Conservation (phyloP, 2,113 vertebrate species). For the Oryzias melastigma region DNA sequence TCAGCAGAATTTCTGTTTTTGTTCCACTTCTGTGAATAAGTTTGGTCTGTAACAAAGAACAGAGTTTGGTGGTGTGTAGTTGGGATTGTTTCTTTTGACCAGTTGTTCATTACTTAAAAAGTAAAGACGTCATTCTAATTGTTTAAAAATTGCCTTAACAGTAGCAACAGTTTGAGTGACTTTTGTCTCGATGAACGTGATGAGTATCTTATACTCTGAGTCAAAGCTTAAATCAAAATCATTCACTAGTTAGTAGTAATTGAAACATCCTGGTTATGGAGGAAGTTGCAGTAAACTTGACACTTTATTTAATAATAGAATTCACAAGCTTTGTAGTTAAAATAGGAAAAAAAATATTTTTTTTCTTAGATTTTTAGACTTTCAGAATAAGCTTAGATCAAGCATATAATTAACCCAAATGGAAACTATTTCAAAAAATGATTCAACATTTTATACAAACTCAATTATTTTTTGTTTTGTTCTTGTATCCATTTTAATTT, state of each 20-base stretch:
- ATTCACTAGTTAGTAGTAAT: background rate
- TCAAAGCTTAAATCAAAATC: conserved; percentile 23
- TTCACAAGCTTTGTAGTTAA: too few relatives aligned
- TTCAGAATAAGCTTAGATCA: too few relatives aligned
- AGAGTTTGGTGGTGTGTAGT: conserved; percentile 28
- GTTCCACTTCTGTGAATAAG: conserved; percentile 47
- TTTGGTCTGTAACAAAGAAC: conserved; percentile 30
- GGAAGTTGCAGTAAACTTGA: background rate
- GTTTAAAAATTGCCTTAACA: conserved; percentile 1
- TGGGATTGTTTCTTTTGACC: conserved; percentile 14
- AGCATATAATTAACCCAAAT: too few relatives aligned
- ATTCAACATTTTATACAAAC: too few relatives aligned
- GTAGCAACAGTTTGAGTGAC: background rate
- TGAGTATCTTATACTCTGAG: conserved; percentile 1
- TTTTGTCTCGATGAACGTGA: conserved; percentile 26
- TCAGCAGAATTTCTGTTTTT: conserved; percentile 28
- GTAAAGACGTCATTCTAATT: too few relatives aligned
- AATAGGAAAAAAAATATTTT: too few relatives aligned
- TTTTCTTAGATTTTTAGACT: too few relatives aligned
- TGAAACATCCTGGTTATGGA: background rate
- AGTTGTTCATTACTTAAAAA: conserved; percentile 34
- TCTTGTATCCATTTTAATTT: too few relatives aligned
- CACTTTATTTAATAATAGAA: background rate
- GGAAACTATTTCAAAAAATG: too few relatives aligned
- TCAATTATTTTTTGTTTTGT: too few relatives aligned